Conservation (phyloP, 1,140 invertebrate genomes). For the Anagrus nilaparvatae region DNA sequence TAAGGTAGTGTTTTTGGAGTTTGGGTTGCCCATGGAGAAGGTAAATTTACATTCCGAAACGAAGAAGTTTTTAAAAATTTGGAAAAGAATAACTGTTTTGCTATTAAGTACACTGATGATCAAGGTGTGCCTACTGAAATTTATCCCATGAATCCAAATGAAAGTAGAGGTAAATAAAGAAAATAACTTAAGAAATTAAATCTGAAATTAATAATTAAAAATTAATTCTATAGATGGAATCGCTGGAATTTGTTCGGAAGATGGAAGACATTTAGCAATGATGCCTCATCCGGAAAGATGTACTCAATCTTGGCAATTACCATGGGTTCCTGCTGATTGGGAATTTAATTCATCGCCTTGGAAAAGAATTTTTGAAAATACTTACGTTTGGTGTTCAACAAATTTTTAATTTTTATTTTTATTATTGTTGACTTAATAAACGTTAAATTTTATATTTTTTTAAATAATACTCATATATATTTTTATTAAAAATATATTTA, state of each 20-base stretch:
- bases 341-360: constrained; percentile 65
- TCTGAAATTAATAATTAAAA: not conserved
- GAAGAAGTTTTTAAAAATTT: constrained; percentile 46
- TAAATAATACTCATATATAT: too few species aligned
- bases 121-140: constrained; percentile 57
- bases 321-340: constrained; percentile 53
- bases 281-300: constrained; percentile 98
- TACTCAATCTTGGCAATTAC: constrained; percentile 76
- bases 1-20: constrained; percentile 73
- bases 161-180: constrained; percentile 52
- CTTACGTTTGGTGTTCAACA: constrained; percentile 66
- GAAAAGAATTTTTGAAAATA: constrained; percentile 86
- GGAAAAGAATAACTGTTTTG: constrained; percentile 52
- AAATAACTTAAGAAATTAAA: not conserved
- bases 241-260: constrained; percentile 76
- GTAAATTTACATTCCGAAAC: constrained; percentile 55
- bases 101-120: constrained; percentile 80
- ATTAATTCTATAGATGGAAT: constrained; percentile 55
- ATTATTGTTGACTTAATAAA: too few species aligned
- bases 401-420: too few species aligned
- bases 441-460: too few species aligned
- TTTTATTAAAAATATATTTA: too few species aligned
- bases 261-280: constrained; percentile 90
- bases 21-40: constrained; percentile 97
- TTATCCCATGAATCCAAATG: constrained; percentile 94